Evolutionary conservation across 2,888 invertebrate genomes (phyloP).

Genomic region (Iselma pallidipennis): DNA sequence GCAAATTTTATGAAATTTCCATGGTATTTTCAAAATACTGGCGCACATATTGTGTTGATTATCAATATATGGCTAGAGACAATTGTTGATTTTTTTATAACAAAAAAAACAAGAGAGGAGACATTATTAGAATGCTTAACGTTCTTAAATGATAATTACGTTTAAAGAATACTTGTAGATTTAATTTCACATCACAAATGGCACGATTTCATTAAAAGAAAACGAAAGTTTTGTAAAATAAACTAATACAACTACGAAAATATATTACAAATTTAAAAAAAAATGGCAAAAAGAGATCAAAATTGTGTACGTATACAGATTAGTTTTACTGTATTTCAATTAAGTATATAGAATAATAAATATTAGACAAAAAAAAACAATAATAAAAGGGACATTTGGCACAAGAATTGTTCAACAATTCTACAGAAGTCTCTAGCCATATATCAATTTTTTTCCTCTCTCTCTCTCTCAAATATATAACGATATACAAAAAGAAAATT

Average conservation of each 20-base stretch:
- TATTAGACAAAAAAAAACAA: constrained; percentile 7
- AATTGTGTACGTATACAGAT: constrained; percentile 22
- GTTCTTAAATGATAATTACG: neutral
- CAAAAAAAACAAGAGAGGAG: neutral
- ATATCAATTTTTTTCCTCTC: constrained; percentile 13
- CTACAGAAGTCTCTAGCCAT: constrained; percentile 29
- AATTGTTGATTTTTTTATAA: neutral
- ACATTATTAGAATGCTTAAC: neutral
- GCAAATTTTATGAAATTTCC: constrained; percentile 8
- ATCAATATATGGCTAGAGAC: constrained; percentile 35
- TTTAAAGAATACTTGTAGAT: neutral
- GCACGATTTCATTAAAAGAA: constrained; percentile 22
- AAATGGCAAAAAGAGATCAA: constrained; percentile 38
- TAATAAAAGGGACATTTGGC: constrained; percentile 3
- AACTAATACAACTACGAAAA: constrained; percentile 11
- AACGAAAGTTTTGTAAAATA: neutral
- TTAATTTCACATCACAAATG: constrained; percentile 5
- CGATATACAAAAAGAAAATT: constrained; percentile 29
- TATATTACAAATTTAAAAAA: constrained; percentile 19
- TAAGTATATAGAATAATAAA: constrained; percentile 29
- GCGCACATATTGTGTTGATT: constrained; percentile 28
- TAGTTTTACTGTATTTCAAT: constrained; percentile 17
- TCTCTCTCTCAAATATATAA: neutral
- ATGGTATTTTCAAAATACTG: constrained; percentile 33
- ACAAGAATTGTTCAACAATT: constrained; percentile 3